phyloP scores from a whole-genome alignment of 2,113 vertebrate species.

The Laticauda colubrina region DNA sequence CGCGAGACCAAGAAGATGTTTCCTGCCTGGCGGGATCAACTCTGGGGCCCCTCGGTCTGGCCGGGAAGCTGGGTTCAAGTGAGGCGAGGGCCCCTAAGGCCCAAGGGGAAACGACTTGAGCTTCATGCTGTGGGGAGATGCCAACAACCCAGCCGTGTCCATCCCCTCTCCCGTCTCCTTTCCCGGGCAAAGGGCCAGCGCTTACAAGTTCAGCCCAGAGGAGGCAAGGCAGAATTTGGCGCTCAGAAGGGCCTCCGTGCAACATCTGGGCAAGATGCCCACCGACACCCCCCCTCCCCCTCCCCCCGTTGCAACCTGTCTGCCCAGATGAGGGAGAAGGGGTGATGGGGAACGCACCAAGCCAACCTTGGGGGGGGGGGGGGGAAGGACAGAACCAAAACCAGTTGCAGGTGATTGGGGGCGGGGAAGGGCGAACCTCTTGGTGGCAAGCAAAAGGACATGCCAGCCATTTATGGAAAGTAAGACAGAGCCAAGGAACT shows the following conservation, averaged over 20 bases:
- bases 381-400: background rate
- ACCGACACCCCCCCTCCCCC: conserved; percentile 4
- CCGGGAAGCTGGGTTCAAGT: background rate
- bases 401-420: background rate
- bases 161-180: background rate
- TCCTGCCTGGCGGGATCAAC: background rate
- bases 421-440: too few species aligned
- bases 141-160: conserved; percentile 31
- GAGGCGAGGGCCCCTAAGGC: background rate
- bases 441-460: background rate
- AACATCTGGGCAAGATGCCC: conserved; percentile 55
- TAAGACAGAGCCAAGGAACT: background rate
- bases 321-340: background rate
- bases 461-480: background rate
- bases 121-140: conserved; percentile 32
- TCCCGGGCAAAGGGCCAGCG: conserved; percentile 47
- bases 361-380: background rate
- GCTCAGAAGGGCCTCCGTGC: conserved; percentile 36
- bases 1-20: background rate
- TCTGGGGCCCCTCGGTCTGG: background rate
- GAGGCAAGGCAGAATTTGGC: conserved; percentile 46
- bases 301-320: conserved; percentile 58
- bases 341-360: background rate
- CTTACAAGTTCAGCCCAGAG: conserved; percentile 42
- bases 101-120: background rate